Evolutionary conservation across 1,140 invertebrate species (phyloP).

Genomic region (Bombus polaris): DNA sequence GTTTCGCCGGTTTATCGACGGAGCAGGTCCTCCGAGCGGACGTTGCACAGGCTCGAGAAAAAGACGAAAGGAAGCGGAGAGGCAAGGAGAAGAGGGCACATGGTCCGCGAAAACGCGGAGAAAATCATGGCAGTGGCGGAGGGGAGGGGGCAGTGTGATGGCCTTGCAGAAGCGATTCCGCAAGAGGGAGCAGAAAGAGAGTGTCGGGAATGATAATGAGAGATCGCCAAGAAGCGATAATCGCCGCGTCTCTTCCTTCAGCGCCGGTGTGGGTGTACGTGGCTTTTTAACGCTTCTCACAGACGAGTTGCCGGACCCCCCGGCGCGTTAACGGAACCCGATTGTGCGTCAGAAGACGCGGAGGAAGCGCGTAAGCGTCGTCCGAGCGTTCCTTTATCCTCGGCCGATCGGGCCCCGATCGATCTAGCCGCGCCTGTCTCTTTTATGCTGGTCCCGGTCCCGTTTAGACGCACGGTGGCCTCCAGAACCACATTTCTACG

Average conservation of each 20-base stretch:
- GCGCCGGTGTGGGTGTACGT: constrained; percentile 21
- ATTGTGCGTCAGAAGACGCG: constrained; percentile 56
- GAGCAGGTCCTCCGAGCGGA: background rate
- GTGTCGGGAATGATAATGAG: constrained; percentile 75
- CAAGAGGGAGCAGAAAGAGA: constrained; percentile 60
- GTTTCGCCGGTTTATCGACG: constrained; percentile 22
- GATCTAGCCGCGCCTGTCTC: background rate
- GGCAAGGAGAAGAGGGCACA: no score
- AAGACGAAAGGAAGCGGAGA: background rate
- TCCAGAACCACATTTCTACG: no score
- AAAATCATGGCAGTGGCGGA: background rate
- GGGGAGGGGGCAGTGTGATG: background rate
- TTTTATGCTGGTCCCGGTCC: no score
- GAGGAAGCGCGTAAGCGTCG: background rate
- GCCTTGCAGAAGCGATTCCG: constrained; percentile 52
- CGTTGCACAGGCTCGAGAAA: background rate
- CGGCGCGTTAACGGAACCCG: constrained; percentile 70
- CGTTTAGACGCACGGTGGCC: no score
- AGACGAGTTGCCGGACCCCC: constrained; percentile 68
- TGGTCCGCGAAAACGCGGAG: background rate
- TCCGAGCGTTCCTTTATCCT: constrained; percentile 47
- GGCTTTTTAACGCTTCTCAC: constrained; percentile 66
- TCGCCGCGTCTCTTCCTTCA: constrained; percentile 59
- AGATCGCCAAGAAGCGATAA: constrained; percentile 73
- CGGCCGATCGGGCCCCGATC: background rate